Conservation (phyloP, 2,113 vertebrate genomes). For the Notarius lentiginosus region DNA sequence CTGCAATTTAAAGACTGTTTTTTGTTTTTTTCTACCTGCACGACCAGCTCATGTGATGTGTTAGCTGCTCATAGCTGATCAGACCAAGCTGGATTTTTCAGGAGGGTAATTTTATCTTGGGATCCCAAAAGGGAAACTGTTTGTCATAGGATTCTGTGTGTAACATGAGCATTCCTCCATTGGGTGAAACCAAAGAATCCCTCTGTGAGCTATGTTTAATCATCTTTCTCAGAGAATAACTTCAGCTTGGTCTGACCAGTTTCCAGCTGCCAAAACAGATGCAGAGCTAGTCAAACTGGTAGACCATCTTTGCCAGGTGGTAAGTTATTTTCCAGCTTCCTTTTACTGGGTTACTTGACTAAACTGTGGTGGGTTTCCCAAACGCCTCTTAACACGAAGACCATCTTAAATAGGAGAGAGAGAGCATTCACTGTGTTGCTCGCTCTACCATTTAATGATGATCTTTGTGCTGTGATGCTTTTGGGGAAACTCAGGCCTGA, state of each 20-base stretch:
- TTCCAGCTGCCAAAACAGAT: neutral
- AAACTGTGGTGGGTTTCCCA: no score
- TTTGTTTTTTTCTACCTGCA: no score
- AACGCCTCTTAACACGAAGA: no score
- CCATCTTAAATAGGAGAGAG: no score
- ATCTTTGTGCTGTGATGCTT: no score
- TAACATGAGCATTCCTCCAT: neutral
- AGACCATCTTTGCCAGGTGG: no score
- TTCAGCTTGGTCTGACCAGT: neutral
- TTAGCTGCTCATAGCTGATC: neutral
- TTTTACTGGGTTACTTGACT: neutral
- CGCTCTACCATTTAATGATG: no score
- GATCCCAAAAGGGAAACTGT: neutral
- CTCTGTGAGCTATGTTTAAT: neutral
- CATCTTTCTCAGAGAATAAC: neutral
- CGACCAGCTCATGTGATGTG: neutral
- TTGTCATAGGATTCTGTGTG: neutral
- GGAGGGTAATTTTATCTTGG: neutral
- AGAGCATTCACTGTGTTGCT: no score
- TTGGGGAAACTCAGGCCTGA: neutral
- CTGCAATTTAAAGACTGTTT: neutral
- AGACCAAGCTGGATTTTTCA: neutral
- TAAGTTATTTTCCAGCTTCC: neutral
- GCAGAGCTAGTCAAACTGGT: neutral
- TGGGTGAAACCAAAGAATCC: neutral